These are phyloP conservation scores for Ispidina picta DNA, from an alignment of 2,797 vertebrate genomes.

Conservation along the genomic window DNA sequence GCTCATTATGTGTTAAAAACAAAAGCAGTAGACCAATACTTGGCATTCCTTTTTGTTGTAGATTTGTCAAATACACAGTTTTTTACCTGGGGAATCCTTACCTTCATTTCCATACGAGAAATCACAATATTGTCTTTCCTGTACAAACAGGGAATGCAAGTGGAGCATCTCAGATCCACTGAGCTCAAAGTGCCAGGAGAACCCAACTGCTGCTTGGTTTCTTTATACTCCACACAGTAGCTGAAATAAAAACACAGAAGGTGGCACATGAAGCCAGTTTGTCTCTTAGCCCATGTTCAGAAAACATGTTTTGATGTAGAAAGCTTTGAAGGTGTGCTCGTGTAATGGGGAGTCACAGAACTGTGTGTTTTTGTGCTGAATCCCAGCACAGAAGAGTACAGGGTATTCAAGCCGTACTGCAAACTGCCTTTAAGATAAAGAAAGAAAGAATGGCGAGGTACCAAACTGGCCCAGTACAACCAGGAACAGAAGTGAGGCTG, in stretches of 20 bases:
- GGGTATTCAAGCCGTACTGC: not conserved
- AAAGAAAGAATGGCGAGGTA: not conserved
- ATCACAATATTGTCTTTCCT: not conserved
- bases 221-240: not conserved
- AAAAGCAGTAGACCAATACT: not conserved
- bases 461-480: not conserved
- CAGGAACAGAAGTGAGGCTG: not conserved
- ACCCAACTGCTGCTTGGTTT: not conserved
- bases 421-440: not conserved
- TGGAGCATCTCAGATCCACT: not conserved
- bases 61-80: not conserved
- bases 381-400: not conserved
- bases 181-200: not conserved
- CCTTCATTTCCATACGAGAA: not conserved
- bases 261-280: not conserved
- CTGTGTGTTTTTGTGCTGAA: not conserved
- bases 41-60: not conserved
- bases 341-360: not conserved
- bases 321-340: not conserved
- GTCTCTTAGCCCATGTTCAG: not conserved
- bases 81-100: not conserved
- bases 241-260: not conserved
- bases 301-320: not conserved
- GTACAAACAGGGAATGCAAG: not conserved
- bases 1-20: not conserved